Evolutionary conservation across 2,113 vertebrate species (phyloP).

Genomic region (Etia nguti): DNA sequence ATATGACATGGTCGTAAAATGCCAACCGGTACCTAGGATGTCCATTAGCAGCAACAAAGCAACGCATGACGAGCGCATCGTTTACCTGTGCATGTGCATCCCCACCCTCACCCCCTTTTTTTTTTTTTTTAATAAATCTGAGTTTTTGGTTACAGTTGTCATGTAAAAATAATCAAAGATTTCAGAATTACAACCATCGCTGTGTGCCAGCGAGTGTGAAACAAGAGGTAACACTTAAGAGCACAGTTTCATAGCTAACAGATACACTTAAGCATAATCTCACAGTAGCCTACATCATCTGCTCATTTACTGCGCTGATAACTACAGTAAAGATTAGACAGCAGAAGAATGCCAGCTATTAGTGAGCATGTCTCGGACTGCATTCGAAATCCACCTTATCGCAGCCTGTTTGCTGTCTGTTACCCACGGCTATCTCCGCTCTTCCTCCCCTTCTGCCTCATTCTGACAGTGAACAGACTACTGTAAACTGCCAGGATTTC

Average conservation of each 20-base stretch:
- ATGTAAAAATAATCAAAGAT: not conserved
- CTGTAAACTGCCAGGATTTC: slow-evolving; percentile 45
- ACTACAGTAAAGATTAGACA: slow-evolving; percentile 2
- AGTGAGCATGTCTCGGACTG: not conserved
- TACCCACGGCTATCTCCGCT: slow-evolving; percentile 26
- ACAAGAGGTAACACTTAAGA: not conserved
- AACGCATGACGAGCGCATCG: not conserved
- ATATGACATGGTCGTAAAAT: not conserved
- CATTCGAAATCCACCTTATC: slow-evolving; percentile 42
- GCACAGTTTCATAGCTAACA: not conserved
- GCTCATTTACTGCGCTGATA: slow-evolving; percentile 28
- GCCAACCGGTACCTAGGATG: not conserved
- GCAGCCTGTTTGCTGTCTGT: slow-evolving; percentile 44
- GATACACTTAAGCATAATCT: not conserved
- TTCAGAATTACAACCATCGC: not conserved
- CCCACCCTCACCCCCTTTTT: too few species aligned
- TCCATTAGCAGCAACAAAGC: not conserved
- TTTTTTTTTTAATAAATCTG: not conserved
- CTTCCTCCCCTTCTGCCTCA: slow-evolving; percentile 41
- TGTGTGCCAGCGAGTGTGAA: not conserved
- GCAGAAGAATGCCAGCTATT: slow-evolving; percentile 17
- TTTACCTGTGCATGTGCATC: not conserved
- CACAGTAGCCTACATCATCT: not conserved
- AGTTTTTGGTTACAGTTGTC: not conserved
- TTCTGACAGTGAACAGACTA: slow-evolving; percentile 58